Percentiles rank a stretch among this genome's conserved stretches.
These are phyloP conservation scores for Drosophila sechellia DNA, from an alignment of 1,140 invertebrate species.

Conservation along the genomic window DNA sequence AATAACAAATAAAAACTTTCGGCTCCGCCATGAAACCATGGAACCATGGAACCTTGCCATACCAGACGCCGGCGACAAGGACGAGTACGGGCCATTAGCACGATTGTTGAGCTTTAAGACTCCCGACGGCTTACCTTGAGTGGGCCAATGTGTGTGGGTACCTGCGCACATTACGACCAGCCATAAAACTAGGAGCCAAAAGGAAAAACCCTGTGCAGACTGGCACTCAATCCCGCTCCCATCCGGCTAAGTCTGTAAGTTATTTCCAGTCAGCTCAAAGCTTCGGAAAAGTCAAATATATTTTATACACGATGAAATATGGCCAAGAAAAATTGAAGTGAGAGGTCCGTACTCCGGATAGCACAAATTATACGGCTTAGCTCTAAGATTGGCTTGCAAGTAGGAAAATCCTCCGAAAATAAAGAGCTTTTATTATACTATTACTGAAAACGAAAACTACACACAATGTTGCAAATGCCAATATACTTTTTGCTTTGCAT, in stretches of 20 bases:
- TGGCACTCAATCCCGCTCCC: conserved; percentile 15
- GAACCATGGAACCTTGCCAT: conserved; percentile 36
- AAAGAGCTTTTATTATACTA: too few species aligned
- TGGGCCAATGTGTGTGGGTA: conserved; percentile 31
- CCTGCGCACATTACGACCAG: conserved; percentile 63
- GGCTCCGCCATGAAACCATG: conserved; percentile 52
- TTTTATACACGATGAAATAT: conserved; percentile 28
- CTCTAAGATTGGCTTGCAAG: neutral
- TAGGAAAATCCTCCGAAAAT: neutral
- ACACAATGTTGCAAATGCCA: too few species aligned
- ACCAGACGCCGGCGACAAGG: conserved; percentile 28
- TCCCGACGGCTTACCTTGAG: conserved; percentile 50
- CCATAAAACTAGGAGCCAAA: conserved; percentile 66
- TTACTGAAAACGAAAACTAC: too few species aligned
- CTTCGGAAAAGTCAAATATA: conserved; percentile 61
- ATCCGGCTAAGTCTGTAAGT: conserved; percentile 38
- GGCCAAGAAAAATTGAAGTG: conserved; percentile 1
- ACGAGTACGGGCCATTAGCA: conserved; percentile 79
- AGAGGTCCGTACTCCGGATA: neutral
- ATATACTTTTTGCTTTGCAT: too few species aligned
- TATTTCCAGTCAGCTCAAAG: conserved; percentile 56
- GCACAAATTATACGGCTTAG: conserved; percentile 1
- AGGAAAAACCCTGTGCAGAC: conserved; percentile 11
- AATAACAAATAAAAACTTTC: conserved; percentile 83
- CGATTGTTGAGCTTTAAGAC: conserved; percentile 80